Evolutionary conservation across 2,888 invertebrate species (phyloP).

Genomic region (Zelleria hepariella): DNA sequence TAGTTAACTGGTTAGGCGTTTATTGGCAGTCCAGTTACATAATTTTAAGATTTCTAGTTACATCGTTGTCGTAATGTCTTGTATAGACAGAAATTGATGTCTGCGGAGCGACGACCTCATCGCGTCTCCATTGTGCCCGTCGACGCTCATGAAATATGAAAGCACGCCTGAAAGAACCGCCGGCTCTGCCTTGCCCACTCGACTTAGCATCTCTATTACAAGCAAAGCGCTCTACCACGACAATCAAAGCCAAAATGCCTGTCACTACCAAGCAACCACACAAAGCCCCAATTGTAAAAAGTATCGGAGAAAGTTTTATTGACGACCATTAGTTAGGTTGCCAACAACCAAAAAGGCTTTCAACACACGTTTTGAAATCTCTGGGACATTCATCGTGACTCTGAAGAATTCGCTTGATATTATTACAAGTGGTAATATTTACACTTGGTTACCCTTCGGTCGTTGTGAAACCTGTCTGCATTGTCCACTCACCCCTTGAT

Average conservation of each 20-base stretch:
- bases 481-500: slow-evolving; percentile 31
- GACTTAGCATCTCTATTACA: background rate
- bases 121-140: slow-evolving; percentile 56
- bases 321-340: background rate
- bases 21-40: background rate
- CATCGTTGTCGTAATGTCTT: too few species aligned
- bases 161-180: slow-evolving; percentile 54
- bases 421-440: background rate
- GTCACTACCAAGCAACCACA: background rate
- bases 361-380: background rate
- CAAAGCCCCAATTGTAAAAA: background rate
- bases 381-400: background rate
- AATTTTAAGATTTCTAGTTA: background rate
- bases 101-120: slow-evolving; percentile 56
- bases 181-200: background rate
- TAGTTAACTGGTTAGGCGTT: background rate
- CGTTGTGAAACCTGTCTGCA: slow-evolving; percentile 38
- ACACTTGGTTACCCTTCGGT: background rate
- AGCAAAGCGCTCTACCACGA: background rate
- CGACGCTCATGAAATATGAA: slow-evolving; percentile 66
- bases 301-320: background rate
- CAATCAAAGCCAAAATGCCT: background rate
- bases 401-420: background rate
- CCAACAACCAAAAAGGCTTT: background rate
- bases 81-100: slow-evolving; percentile 7